Percentiles rank a stretch among this genome's conserved stretches.
Evolutionary conservation across 2,888 invertebrate species (phyloP).

Genomic region (Ceraclea dissimilis): DNA sequence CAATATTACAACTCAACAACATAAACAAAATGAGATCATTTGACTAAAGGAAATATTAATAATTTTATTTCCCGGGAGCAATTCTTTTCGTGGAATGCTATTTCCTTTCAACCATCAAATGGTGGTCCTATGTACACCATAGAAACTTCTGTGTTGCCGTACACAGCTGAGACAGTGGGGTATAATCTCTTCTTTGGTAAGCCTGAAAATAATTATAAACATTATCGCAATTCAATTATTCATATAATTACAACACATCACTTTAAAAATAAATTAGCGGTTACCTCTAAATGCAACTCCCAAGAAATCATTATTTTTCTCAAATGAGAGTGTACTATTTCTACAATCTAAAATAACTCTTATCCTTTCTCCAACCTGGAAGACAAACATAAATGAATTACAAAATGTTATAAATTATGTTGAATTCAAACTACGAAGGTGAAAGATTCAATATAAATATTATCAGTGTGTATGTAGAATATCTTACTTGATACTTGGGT

Average conservation of each 20-base stretch:
- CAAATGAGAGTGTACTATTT: conserved; percentile 93
- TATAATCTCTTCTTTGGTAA: conserved; percentile 88
- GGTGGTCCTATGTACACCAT: conserved; percentile 98
- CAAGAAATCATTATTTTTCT: conserved; percentile 95
- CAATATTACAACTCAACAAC: background rate
- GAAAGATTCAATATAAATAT: no score
- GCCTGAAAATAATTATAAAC: conserved; percentile 43
- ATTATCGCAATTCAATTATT: conserved; percentile 1
- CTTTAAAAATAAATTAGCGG: conserved; percentile 11
- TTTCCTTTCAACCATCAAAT: conserved; percentile 94
- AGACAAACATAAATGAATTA: background rate
- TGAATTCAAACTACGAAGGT: no score
- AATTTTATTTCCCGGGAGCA: conserved; percentile 3
- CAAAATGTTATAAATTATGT: background rate
- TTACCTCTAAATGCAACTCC: conserved; percentile 94
- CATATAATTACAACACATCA: no score
- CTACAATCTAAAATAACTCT: conserved; percentile 97
- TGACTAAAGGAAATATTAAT: background rate
- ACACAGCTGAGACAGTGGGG: conserved; percentile 96
- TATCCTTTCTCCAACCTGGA: conserved; percentile 92
- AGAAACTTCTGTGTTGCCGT: conserved; percentile 98
- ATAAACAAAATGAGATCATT: conserved; percentile 1
- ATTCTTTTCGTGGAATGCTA: background rate
- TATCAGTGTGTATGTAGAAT: no score
- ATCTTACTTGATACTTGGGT: conserved; percentile 91